A percentile compares a stretch with the other conserved stretches of the same genome.
Evolutionary conservation across 2,888 invertebrate genomes (phyloP).

Genomic region (Plebejus anna): DNA sequence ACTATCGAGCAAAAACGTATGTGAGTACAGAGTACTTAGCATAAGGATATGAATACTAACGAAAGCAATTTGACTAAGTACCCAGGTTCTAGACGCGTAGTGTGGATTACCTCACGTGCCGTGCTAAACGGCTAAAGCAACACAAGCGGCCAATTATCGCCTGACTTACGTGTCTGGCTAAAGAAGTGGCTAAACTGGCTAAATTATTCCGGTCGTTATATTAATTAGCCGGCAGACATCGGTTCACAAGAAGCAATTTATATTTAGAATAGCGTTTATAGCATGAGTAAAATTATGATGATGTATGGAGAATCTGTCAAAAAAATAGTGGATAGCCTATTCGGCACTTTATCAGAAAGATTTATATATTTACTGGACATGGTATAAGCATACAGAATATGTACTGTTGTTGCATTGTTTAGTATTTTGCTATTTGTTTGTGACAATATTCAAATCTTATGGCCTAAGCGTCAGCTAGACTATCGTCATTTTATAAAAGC

Average conservation of each 20-base stretch:
- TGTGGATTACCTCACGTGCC: background rate
- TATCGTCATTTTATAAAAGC: too few species aligned
- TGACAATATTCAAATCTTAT: too few species aligned
- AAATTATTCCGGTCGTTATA: constrained; percentile 54
- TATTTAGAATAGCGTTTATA: background rate
- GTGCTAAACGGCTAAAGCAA: background rate
- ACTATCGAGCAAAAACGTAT: too few species aligned
- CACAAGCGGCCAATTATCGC: constrained; percentile 25
- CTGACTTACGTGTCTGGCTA: constrained; percentile 43
- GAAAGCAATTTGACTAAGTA: background rate
- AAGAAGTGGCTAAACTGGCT: constrained; percentile 49
- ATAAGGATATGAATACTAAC: background rate
- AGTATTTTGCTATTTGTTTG: too few species aligned
- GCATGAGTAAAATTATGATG: background rate
- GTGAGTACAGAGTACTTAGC: too few species aligned
- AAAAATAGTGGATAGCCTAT: too few species aligned
- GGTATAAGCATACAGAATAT: too few species aligned
- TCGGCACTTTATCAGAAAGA: too few species aligned
- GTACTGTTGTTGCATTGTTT: too few species aligned
- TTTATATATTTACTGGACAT: too few species aligned
- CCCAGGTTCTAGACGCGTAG: background rate
- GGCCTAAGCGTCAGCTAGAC: too few species aligned
- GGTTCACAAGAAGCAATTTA: constrained; percentile 37
- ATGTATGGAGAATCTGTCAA: too few species aligned
- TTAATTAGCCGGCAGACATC: constrained; percentile 54